Evolutionary conservation across 2,113 vertebrate species (phyloP).

Genomic region (Spea bombifrons): DNA sequence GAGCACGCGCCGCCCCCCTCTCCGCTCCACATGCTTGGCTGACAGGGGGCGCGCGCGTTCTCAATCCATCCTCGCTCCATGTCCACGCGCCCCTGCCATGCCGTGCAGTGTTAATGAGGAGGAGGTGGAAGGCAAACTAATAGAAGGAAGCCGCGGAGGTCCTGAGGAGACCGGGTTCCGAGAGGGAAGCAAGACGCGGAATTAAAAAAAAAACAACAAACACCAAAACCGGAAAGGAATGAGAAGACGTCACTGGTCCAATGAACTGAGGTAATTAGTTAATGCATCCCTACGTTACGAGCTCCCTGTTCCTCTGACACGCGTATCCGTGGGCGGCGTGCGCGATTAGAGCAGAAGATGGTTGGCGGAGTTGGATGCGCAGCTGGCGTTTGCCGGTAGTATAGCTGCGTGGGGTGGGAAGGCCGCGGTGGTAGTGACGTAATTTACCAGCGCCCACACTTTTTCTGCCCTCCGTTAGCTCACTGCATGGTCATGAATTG

Average conservation of each 20-base stretch:
- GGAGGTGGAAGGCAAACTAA: neutral
- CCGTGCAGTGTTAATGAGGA: conserved; percentile 40
- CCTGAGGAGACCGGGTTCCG: neutral
- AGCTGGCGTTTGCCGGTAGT: too few species aligned
- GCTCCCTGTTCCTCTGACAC: conserved; percentile 22
- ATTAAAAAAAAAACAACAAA: neutral
- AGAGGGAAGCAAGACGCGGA: too few species aligned
- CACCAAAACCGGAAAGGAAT: neutral
- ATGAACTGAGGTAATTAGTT: conserved; percentile 12
- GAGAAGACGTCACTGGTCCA: conserved; percentile 8
- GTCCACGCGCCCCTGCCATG: conserved; percentile 37
- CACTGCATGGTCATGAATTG: neutral
- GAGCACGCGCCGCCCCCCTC: neutral
- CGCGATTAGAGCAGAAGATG: neutral
- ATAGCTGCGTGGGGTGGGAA: too few species aligned
- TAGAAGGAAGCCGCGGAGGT: neutral
- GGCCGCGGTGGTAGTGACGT: neutral
- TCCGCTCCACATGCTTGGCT: neutral
- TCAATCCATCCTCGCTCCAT: neutral
- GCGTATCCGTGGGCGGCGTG: conserved; percentile 8
- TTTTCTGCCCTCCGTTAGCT: neutral
- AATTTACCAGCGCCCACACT: neutral
- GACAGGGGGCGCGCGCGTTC: conserved; percentile 3
- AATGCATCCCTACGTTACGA: neutral
- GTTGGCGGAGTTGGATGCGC: too few species aligned